These are phyloP conservation scores for Pluvianellus socialis DNA, from an alignment of 2,113 vertebrate genomes.

Conservation along the genomic window DNA sequence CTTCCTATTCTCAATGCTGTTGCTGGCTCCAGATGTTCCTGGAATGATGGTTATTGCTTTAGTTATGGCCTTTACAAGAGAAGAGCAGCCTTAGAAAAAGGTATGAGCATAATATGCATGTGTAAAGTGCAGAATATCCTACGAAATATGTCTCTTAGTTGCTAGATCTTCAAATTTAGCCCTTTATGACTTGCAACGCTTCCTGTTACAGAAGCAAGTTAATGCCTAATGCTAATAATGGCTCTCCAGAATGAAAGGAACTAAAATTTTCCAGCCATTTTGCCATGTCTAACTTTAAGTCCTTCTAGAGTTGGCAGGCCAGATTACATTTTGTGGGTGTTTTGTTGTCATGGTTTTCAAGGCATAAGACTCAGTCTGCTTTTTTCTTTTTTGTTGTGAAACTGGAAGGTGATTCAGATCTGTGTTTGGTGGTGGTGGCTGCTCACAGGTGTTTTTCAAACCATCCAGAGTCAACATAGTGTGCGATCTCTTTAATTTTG, in stretches of 20 bases:
- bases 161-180: background rate
- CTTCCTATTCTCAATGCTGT: accelerated
- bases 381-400: background rate
- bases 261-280: background rate
- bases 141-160: background rate
- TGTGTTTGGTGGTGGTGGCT: background rate
- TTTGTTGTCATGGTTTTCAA: background rate
- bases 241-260: background rate
- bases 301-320: background rate
- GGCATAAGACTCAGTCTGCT: background rate
- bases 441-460: background rate
- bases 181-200: background rate
- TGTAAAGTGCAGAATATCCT: background rate
- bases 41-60: background rate
- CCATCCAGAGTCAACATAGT: background rate
- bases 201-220: background rate
- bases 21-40: background rate
- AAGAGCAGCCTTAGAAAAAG: background rate
- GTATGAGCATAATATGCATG: accelerated
- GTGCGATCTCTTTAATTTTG: background rate
- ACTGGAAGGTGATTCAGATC: background rate
- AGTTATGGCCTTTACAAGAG: background rate
- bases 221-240: background rate
- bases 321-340: background rate
- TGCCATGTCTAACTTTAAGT: background rate